These are phyloP conservation scores for Clarias batrachus DNA, from an alignment of 2,113 vertebrate species.

Conservation along the genomic window DNA sequence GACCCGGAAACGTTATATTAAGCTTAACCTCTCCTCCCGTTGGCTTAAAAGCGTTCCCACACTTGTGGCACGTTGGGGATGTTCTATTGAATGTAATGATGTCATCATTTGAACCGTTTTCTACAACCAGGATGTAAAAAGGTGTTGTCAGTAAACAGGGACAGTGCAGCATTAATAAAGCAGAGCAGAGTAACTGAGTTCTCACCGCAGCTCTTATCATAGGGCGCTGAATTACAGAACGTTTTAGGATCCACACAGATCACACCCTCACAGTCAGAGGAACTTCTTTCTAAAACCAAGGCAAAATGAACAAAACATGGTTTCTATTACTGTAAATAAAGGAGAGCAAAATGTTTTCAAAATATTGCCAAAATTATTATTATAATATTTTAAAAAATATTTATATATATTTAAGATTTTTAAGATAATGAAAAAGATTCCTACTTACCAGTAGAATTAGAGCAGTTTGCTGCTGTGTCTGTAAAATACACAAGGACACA, in stretches of 20 bases:
- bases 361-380: no score
- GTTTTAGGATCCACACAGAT: rapidly evolving
- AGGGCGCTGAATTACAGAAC: no score
- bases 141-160: neutral
- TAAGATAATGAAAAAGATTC: no score
- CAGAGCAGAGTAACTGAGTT: neutral
- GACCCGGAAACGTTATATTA: neutral
- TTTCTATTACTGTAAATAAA: neutral
- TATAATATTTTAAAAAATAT: no score
- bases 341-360: no score
- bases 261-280: neutral
- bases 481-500: no score
- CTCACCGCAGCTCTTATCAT: conserved; percentile 15
- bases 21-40: rapidly evolving
- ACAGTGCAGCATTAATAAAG: neutral
- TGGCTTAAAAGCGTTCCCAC: conserved; percentile 15
- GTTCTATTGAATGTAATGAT: neutral
- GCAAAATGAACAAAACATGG: neutral
- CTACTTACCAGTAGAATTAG: no score
- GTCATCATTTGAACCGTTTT: neutral
- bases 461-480: no score
- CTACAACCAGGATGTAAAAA: neutral
- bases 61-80: neutral
- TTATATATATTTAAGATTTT: no score
- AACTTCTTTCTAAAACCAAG: rapidly evolving